Base-by-base conservation (phyloP, 2,888 invertebrate genomes). In the Ommatoiulus sabulosus region DNA sequence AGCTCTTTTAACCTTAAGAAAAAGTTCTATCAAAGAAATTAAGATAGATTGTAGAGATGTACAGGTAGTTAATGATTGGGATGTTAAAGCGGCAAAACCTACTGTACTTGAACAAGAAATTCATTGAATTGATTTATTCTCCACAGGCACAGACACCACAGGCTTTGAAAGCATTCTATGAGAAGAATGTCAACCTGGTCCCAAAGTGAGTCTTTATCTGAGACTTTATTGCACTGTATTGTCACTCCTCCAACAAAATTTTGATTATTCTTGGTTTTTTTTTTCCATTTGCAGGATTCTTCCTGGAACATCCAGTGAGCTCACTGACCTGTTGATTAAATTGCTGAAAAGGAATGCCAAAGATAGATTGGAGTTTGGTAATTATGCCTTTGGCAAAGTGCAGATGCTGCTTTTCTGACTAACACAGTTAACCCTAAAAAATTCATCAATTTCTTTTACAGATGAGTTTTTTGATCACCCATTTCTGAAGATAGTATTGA, bases 131-230 rank as follows among this genome's bases (percentile, higher is more conserved):
- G 43, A 72, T 88, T 89, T 72, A 96, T 97, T 80, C 35, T 10
- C 12, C 8, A 10, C 24, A 86, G 93, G 99, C 99, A 86, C 97
- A 97, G 92, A 99, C 98, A 24, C 99, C 99, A 17, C 98, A 98
- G 92, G 98, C 98, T 91, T 95, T 99, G 90, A 99, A 99, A 93
- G 96, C 96, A 91, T 98, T 97, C 93, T 99, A 99, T 92, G 99
- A 99, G 93, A 97, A 97, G 93, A 98, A 98, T 93, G 95, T 95
- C 89, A 97, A 97, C 93, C 94, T 98, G 91, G 95, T 96, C 90
- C 97, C 98, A 91, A 97, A 96, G 97, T 97, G 94, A 94, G 95
- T 94, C 17, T 88, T 24, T n/a, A 0, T n/a, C n/a, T n/a, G 87
- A 80, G 17, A 52, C 52, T 52, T 52, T 52, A 3, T 12, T 80